Evolutionary conservation across 2,113 vertebrate species (phyloP), one percentile per base, ranked within the genome.

Genomic region (Abramis brama): DNA sequence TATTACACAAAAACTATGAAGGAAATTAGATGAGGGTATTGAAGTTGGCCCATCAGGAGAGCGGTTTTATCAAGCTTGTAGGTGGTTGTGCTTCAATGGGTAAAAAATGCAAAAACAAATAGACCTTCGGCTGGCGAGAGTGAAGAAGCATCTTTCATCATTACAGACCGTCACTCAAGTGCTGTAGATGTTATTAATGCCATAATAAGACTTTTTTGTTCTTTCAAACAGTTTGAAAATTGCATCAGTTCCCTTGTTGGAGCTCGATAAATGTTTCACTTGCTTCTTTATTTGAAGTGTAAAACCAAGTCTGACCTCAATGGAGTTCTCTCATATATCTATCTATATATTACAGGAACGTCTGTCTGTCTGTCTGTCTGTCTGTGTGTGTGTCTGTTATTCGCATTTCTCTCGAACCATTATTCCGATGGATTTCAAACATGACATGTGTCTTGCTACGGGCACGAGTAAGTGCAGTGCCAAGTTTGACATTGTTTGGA

Each of bases 21-120:
- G 52, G 33, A 86, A 88, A 89, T 89, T 77, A 89, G 82, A 71
- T 27, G 70, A 84, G 82, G 73, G 86, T 81, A 83, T 86, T 87
- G 86, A 79, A 68, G 59, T 84, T 52, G 11, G n/a, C 70, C 74
- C 39, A 81, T 85, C 70, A 25, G 57, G 82, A 86, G 52, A 81
- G 68, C 27, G 5, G 70, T 86, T 83, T 86, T 57, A 25, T 80
- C 45, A 25, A 39, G 39, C 27, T 84, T 75, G n/a, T 50, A 33
- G 79, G n/a, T n/a, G 19, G n/a, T 25, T 23, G 39, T 57, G 78
- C 84, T 64, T 88, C 60, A 73, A n/a, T 66, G 45, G 6, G 50
- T 21, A 30, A n/a, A 36, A 57, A 59, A 79, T 10, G 0, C 23
- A 47, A 75, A 85, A 84, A 74, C 75, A 86, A 88, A 84, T 75